phyloP scores from a whole-genome alignment of 1,140 invertebrate species.

The Lasaia peninsularis region DNA sequence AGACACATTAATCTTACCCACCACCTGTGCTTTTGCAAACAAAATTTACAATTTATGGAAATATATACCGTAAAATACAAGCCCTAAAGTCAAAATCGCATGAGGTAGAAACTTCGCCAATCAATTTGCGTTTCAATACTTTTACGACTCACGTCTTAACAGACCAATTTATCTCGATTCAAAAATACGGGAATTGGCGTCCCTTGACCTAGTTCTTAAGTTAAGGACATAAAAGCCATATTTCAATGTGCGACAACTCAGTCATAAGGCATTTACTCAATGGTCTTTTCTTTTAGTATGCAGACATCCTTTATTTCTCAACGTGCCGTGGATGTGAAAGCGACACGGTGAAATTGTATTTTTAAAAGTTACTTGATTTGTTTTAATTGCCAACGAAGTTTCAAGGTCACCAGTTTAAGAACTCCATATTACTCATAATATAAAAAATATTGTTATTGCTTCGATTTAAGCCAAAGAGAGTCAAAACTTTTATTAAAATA shows the following conservation, averaged over 20 bases:
- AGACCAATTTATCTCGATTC: constrained; percentile 31
- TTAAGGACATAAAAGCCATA: neutral
- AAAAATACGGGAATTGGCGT: constrained; percentile 3
- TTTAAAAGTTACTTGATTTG: constrained; percentile 6
- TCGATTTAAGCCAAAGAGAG: no score
- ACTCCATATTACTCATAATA: neutral
- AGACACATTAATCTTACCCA: constrained; percentile 6
- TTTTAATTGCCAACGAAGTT: constrained; percentile 1
- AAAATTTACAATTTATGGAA: neutral
- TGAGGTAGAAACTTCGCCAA: constrained; percentile 2
- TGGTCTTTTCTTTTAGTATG: neutral
- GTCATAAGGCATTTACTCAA: neutral
- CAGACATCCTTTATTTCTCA: constrained; percentile 1
- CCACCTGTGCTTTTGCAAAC: neutral
- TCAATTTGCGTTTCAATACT: constrained; percentile 21
- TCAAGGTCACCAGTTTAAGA: neutral
- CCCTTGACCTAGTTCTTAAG: constrained; percentile 15
- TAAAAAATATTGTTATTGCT: no score
- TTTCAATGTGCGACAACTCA: neutral
- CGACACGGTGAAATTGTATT: constrained; percentile 10
- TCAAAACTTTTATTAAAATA: no score
- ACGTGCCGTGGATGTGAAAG: constrained; percentile 7
- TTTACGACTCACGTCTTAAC: constrained; percentile 23
- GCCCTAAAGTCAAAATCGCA: neutral
- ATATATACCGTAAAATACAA: neutral